Evolutionary conservation across 2,113 vertebrate species (phyloP).

Genomic region (Hassar affinis): DNA sequence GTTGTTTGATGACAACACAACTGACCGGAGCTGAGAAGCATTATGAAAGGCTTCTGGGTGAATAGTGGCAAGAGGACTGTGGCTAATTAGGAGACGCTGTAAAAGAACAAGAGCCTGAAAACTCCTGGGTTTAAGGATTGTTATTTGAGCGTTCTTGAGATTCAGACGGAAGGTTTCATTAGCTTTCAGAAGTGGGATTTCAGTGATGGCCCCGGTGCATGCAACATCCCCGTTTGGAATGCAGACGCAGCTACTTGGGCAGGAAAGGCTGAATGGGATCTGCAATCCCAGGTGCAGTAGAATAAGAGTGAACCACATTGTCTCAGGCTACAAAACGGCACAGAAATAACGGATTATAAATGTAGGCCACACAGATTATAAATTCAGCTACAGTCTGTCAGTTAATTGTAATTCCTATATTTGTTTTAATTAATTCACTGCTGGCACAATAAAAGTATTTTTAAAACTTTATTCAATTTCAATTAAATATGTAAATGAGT

Average conservation of each 20-base stretch:
- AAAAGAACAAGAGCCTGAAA: conserved; percentile 70
- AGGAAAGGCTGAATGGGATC: conserved; percentile 37
- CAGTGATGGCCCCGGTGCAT: conserved; percentile 60
- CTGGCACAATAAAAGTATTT: neutral
- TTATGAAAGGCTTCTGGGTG: conserved; percentile 75
- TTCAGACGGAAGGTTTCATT: conserved; percentile 51
- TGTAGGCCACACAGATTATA: neutral
- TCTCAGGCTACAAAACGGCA: conserved; percentile 18
- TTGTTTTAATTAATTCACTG: neutral
- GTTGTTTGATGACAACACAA: conserved; percentile 74
- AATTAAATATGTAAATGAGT: neutral
- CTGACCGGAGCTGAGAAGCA: conserved; percentile 70
- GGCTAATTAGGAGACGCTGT: conserved; percentile 70
- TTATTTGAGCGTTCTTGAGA: conserved; percentile 61
- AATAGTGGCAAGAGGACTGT: conserved; percentile 72
- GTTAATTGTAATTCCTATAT: neutral
- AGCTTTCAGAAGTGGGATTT: conserved; percentile 59
- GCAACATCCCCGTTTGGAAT: neutral
- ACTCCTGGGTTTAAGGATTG: conserved; percentile 63
- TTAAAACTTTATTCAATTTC: neutral
- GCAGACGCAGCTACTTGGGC: conserved; percentile 62
- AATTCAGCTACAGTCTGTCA: neutral
- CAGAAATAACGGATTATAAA: neutral
- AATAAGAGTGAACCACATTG: conserved; percentile 49
- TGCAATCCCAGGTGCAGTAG: conserved; percentile 48